Conservation (phyloP, 92 coral and sea anemone species). For the Zoanthus sociatus region DNA sequence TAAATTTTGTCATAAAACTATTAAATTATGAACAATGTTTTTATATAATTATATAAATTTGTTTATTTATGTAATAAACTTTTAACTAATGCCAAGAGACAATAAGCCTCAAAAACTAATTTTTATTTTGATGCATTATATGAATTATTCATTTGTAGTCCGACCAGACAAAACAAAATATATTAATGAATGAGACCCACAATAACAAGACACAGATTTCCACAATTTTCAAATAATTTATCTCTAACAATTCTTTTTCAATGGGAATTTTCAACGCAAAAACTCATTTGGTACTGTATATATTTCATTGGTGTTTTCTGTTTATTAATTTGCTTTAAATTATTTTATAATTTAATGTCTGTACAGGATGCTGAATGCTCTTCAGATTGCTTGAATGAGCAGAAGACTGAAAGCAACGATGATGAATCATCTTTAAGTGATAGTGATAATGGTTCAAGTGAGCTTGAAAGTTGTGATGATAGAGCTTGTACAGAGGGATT, state of each 20-base stretch:
- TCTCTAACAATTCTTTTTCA: no score
- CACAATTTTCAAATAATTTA: no score
- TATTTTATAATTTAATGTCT: not conserved
- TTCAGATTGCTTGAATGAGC: slow-evolving; percentile 33
- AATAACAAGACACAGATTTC: not conserved
- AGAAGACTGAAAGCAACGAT: slow-evolving; percentile 42
- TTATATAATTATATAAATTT: no score
- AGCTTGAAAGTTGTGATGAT: slow-evolving; percentile 37
- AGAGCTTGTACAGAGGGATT: not conserved
- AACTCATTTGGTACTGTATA: no score
- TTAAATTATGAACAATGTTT: no score
- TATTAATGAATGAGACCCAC: not conserved
- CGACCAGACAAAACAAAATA: not conserved
- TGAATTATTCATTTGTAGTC: no score
- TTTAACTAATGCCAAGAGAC: no score
- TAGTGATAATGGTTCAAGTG: slow-evolving; percentile 43
- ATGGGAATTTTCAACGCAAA: not conserved
- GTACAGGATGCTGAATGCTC: slow-evolving; percentile 35
- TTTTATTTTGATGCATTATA: not conserved
- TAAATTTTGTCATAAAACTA: no score
- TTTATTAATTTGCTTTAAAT: no score
- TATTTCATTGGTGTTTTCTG: not conserved
- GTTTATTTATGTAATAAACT: no score
- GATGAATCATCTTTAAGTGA: slow-evolving; percentile 23
- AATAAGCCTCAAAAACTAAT: no score